A percentile compares a stretch with the other conserved stretches of the same genome.
Conservation (phyloP, 2,113 vertebrate species). For the Gambusia holbrooki region DNA sequence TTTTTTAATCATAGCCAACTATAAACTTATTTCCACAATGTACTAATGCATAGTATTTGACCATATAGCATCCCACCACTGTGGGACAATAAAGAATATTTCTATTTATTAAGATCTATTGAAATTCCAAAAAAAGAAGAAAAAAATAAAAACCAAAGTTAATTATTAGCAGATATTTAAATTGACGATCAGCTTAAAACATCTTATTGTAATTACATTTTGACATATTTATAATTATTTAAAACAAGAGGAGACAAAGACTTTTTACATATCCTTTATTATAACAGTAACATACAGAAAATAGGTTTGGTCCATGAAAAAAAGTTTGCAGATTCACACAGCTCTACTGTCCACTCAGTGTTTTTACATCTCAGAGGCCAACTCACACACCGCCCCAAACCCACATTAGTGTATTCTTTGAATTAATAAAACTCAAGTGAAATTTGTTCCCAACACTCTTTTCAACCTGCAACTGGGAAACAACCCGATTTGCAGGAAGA, state of each 20-base stretch:
- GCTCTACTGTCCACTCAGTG: slow-evolving; percentile 49
- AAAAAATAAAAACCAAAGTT: too few species aligned
- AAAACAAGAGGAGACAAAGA: neutral
- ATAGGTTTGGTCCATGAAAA: slow-evolving; percentile 84
- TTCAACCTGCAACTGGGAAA: slow-evolving; percentile 39
- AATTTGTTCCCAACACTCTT: slow-evolving; percentile 36
- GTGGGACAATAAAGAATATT: too few species aligned
- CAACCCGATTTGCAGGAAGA: slow-evolving; percentile 21
- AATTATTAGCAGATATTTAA: too few species aligned
- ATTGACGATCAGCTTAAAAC: too few species aligned
- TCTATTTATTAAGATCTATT: too few species aligned
- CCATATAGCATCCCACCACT: too few species aligned
- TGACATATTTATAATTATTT: neutral
- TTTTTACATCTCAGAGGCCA: slow-evolving; percentile 32
- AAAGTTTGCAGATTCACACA: slow-evolving; percentile 69
- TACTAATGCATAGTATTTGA: too few species aligned
- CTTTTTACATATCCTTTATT: slow-evolving; percentile 81
- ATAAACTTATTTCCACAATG: too few species aligned
- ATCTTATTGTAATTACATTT: too few species aligned
- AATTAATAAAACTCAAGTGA: slow-evolving; percentile 49
- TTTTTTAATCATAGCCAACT: too few species aligned
- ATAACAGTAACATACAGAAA: slow-evolving; percentile 82
- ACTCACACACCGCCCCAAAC: slow-evolving; percentile 20
- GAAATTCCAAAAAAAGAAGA: too few species aligned
- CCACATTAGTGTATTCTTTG: slow-evolving; percentile 68